These are phyloP conservation scores for Drepanosiphum platanoidis DNA, from an alignment of 2,888 invertebrate species.

Conservation along the genomic window DNA sequence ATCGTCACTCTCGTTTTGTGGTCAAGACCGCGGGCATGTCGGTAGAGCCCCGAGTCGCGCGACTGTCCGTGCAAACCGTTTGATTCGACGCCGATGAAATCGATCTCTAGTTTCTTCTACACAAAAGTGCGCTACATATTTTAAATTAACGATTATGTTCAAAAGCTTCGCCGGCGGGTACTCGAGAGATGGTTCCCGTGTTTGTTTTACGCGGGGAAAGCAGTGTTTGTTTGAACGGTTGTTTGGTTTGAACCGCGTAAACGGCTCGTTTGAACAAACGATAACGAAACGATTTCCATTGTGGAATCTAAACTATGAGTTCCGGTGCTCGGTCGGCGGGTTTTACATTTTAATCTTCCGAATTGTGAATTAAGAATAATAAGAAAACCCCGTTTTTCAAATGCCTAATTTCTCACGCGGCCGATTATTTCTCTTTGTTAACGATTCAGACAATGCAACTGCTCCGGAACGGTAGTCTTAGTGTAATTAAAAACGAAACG, in stretches of 20 bases:
- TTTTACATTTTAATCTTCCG: slow-evolving; percentile 1
- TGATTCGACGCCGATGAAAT: no score
- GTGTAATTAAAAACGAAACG: slow-evolving; percentile 29
- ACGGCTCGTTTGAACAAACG: not conserved
- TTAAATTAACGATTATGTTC: no score
- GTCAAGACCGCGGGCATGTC: no score
- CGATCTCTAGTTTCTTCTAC: no score
- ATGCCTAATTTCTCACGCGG: slow-evolving; percentile 36
- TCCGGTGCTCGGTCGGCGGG: not conserved
- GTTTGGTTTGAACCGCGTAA: not conserved
- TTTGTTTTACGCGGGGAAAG: no score
- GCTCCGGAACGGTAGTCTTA: slow-evolving; percentile 27
- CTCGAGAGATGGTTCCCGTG: no score
- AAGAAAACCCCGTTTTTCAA: slow-evolving; percentile 26
- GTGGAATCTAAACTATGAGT: not conserved
- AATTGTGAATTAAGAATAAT: not conserved
- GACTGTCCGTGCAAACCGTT: no score
- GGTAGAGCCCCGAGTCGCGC: no score
- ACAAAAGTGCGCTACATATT: no score
- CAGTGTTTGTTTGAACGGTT: not conserved
- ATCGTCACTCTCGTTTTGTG: no score
- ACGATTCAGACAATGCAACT: slow-evolving; percentile 31
- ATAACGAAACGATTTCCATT: not conserved
- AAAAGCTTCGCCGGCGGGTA: no score
- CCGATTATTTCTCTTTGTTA: slow-evolving; percentile 14